A percentile compares a stretch with the other conserved stretches of the same genome.
Conservation (phyloP, 2,113 vertebrate species). For the Seriola aureovittata region DNA sequence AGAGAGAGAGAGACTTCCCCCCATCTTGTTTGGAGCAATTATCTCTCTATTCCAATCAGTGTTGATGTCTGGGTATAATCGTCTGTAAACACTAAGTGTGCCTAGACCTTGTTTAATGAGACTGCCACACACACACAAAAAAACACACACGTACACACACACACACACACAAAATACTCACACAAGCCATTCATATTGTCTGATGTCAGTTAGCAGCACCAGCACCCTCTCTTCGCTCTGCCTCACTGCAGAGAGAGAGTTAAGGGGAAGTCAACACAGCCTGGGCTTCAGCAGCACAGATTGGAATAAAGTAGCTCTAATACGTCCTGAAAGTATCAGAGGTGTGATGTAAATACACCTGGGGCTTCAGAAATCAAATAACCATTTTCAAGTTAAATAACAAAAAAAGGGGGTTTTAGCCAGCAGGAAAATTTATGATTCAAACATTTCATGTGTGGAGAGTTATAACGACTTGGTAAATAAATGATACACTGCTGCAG, state of each 20-base stretch:
- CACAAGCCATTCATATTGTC: conserved; percentile 46
- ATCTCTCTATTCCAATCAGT: conserved; percentile 70
- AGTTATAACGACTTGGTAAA: conserved; percentile 8
- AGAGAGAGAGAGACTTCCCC: conserved; percentile 14
- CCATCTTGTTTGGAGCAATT: conserved; percentile 65
- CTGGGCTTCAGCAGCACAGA: conserved; percentile 14
- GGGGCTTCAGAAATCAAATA: conserved; percentile 6
- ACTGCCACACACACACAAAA: conserved; percentile 24
- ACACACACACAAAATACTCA: conserved; percentile 18
- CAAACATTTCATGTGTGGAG: not conserved
- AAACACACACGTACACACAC: conserved; percentile 8
- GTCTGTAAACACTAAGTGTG: conserved; percentile 67
- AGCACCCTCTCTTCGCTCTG: conserved; percentile 6
- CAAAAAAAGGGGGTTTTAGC: too few species aligned
- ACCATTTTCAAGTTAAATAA: not conserved
- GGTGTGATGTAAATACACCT: conserved; percentile 28
- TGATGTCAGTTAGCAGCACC: conserved; percentile 41
- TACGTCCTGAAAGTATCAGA: conserved; percentile 1
- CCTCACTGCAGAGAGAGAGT: conserved; percentile 12
- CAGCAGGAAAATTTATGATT: not conserved
- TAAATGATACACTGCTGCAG: not conserved
- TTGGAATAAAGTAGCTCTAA: conserved; percentile 33
- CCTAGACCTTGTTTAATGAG: conserved; percentile 66
- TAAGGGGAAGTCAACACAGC: conserved; percentile 31
- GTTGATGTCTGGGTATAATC: conserved; percentile 69